These are phyloP conservation scores for Sebastolobus altivelis DNA, from an alignment of 2,797 vertebrate genomes.

Conservation along the genomic window DNA sequence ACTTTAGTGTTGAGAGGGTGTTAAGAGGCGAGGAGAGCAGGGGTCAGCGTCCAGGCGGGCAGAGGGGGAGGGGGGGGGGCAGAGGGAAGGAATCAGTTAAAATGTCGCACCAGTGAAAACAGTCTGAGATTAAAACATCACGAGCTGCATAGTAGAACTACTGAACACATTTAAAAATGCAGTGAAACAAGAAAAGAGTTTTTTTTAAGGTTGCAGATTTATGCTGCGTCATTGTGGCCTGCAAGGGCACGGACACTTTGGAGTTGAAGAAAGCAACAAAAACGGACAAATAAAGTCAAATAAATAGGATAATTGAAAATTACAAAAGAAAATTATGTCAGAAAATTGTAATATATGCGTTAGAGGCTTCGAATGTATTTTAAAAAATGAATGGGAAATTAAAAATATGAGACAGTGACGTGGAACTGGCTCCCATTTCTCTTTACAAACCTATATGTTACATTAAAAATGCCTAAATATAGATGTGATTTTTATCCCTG, in stretches of 20 bases:
- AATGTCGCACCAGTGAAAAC: slow-evolving; percentile 77
- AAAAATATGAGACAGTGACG: neutral
- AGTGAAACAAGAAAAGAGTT: slow-evolving; percentile 8
- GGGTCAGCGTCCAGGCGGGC: slow-evolving; percentile 84
- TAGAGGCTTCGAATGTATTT: neutral
- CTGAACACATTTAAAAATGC: slow-evolving; percentile 63
- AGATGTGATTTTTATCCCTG: neutral
- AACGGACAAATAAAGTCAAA: neutral
- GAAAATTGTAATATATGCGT: neutral
- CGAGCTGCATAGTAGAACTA: slow-evolving; percentile 48
- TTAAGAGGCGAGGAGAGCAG: slow-evolving; percentile 83
- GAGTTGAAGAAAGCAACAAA: neutral
- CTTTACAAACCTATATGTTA: neutral
- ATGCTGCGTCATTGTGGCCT: slow-evolving; percentile 43
- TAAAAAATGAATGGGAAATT: neutral
- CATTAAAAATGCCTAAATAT: neutral
- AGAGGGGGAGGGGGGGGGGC: slow-evolving; percentile 65
- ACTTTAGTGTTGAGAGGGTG: slow-evolving; percentile 85
- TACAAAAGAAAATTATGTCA: neutral
- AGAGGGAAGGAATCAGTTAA: slow-evolving; percentile 86
- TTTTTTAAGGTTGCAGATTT: slow-evolving; percentile 1
- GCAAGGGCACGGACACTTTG: neutral
- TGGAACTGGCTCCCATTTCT: neutral
- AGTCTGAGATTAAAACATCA: slow-evolving; percentile 76
- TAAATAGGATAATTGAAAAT: neutral